phyloP scores from a whole-genome alignment of 1,140 invertebrate genomes.

The Oryzaephilus surinamensis region DNA sequence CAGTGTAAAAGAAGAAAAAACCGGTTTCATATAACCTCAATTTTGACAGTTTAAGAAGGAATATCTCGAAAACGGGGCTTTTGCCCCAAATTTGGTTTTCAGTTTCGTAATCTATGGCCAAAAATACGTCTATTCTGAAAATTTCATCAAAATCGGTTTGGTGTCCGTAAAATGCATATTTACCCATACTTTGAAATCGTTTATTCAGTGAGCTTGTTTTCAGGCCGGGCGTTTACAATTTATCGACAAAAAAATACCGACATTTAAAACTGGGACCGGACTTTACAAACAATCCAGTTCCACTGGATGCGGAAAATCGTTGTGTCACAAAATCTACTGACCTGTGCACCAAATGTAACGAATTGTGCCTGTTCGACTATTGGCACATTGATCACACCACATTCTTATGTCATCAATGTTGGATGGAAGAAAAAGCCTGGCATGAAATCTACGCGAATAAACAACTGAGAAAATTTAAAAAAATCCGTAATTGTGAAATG shows the following conservation, averaged over 20 bases:
- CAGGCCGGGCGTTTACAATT: conserved; percentile 24
- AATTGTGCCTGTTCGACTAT: conserved; percentile 23
- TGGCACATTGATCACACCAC: conserved; percentile 22
- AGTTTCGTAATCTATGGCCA: too few species aligned
- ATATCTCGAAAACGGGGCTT: too few species aligned
- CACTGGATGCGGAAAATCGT: conserved; percentile 17
- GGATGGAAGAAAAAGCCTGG: conserved; percentile 17
- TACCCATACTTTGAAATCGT: too few species aligned
- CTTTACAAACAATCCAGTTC: conserved; percentile 20
- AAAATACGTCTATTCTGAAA: too few species aligned
- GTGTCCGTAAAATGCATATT: too few species aligned
- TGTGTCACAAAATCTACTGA: conserved; percentile 22
- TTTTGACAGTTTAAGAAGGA: too few species aligned
- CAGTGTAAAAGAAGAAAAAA: too few species aligned
- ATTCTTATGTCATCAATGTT: conserved; percentile 25
- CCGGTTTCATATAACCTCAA: too few species aligned
- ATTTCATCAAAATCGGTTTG: too few species aligned
- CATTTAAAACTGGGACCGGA: too few species aligned
- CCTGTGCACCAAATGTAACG: conserved; percentile 21
- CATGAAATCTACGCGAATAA: conserved; percentile 17
- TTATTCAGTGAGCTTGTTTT: conserved; percentile 8
- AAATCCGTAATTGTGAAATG: conserved; percentile 5
- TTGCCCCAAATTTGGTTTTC: too few species aligned
- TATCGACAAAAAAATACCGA: conserved; percentile 13
- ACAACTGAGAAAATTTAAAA: conserved; percentile 22